Evolutionary conservation across 2,797 vertebrate species (phyloP), one percentile per base, ranked within the genome.

Genomic region (Spea hammondii): DNA sequence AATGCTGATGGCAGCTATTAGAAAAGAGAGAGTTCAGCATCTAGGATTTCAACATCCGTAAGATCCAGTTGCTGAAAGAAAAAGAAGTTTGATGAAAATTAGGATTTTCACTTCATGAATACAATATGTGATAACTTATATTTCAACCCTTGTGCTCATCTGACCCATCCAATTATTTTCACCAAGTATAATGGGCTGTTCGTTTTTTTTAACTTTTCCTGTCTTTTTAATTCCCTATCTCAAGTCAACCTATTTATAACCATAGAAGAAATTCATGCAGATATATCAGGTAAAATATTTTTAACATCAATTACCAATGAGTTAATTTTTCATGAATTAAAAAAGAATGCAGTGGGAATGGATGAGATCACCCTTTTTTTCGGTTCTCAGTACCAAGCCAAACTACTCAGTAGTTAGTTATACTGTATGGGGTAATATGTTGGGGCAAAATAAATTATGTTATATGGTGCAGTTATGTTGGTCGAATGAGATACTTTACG

Each of bases 111-210:
- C 62, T 55, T 79, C 50, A 75, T 74, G 8, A 67, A 79, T 59
- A 72, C 44, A 55, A 76, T 72, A 80, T 11, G 57, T 72, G 8
- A 77, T 74, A 86, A 72, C 62, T 80, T 84, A 50, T 17, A 67
- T 50, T 75, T 85, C 77, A 83, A 55, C 44, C 82, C 2, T 72
- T 84, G 85, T 83, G 66, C 47, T 70, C 46, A 65, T 50, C 83
- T 46, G 13, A 14, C 84, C 48, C 79, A 72, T 44, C 64, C 64
- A 82, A 74, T 79, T 80, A 83, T 51, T 0, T 32, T 47, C 82
- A 84, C 68, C 32, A 51, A 79, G 84, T 79, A 65, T 46, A n/a
- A 79, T 46, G 3, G 17, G 54, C 47, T 77, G 17, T 51, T 74
- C 65, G 82, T 14, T 5, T 54, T 53, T 83, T 65, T 53, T 12